Conservation (phyloP, 1,140 invertebrate species). For the Heliconius hermathena region DNA sequence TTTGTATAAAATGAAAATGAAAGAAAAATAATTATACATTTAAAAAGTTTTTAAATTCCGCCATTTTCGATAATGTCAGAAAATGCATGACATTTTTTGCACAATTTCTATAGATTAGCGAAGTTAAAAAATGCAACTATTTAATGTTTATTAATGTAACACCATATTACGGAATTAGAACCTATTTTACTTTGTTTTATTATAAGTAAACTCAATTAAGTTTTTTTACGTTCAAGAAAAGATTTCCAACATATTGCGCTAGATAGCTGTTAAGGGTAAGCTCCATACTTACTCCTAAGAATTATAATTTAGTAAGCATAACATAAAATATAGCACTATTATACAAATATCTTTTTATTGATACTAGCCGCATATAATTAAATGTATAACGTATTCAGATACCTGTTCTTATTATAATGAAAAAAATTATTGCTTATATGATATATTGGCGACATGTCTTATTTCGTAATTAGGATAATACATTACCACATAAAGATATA, state of each 20-base stretch:
- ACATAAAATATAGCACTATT: background rate
- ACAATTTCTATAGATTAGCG: background rate
- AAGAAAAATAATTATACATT: too few relatives aligned
- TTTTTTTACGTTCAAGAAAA: background rate
- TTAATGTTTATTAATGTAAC: background rate
- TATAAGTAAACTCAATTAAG: background rate
- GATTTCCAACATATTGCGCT: background rate
- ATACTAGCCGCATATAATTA: constrained; percentile 13
- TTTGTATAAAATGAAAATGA: too few relatives aligned
- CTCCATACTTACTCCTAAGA: background rate
- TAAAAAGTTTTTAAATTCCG: too few relatives aligned
- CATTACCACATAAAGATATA: constrained; percentile 60
- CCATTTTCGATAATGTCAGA: background rate
- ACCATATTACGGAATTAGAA: background rate
- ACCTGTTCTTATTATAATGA: constrained; percentile 54
- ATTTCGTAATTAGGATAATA: constrained; percentile 61
- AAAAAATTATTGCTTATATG: constrained; percentile 72
- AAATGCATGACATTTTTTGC: background rate
- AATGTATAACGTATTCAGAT: constrained; percentile 11
- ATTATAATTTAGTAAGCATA: constrained; percentile 9
- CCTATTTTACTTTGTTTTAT: background rate
- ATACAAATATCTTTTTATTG: background rate
- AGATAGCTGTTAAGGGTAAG: background rate
- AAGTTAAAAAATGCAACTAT: background rate
- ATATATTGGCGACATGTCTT: constrained; percentile 64